Base-by-base conservation (phyloP, 1,140 invertebrate genomes). In the Drosophila rufa region DNA sequence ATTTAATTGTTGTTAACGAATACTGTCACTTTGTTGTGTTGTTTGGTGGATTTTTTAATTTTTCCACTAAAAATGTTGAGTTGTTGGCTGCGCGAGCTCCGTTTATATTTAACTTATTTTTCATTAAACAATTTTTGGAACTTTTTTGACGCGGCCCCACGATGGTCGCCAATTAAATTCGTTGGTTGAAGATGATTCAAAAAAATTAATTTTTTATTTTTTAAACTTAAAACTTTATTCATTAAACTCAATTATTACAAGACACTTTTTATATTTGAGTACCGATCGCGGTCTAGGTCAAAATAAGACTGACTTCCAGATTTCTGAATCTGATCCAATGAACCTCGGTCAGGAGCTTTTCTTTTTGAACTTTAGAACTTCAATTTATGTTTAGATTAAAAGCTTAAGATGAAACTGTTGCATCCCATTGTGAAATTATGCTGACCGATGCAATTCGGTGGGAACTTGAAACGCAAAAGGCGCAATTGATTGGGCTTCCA, bases 31-130 rank as follows among this genome's bases (percentile, higher is more conserved):
- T 19, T 19, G 19, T 19, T 19, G 19, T 19, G 19, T 19, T 19
- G 19, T 19, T 51, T 15, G 48, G 15, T 51, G 48, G 48, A 51
- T 51, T 14, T 51, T 33, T 51, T 27, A 36, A 51, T 51, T 51
- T 51, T 51, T 51, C 48, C 25, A 51, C 48, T 51, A 36, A 51
- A 51, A 51, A 51, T 33, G 45, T 30, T 51, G 48, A 22, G 46
- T 47, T 47, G 17, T 47, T 47, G 17, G 11, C 17, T 3, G 25
- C 25, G 25, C 25, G 25, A 27, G 25, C 25, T 27, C 5, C 25
- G 25, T 27, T 27, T 27, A 12, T 47, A 47, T 47, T 47, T 47
- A 47, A 47, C 19, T 47, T 47, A 22, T 47, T 22, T 47, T 47
- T 25, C 19, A 22, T 25, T 47, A 47, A 47, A 47, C 19, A 12